Percentiles rank a stretch among this genome's conserved stretches.
Evolutionary conservation across 1,140 invertebrate genomes (phyloP).

Genomic region (Scaptomyza hsui): DNA sequence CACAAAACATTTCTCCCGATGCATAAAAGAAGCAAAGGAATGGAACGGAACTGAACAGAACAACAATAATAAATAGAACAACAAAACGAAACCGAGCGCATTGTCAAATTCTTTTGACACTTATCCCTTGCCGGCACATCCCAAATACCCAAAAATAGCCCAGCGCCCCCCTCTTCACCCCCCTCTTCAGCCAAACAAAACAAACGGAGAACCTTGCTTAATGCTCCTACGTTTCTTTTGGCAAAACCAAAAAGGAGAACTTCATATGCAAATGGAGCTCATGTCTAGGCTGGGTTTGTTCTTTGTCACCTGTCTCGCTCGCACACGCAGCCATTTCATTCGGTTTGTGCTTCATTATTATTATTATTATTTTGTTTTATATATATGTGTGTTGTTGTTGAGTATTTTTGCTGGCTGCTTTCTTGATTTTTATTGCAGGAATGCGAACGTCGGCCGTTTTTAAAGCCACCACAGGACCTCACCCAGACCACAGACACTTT

Average conservation of each 20-base stretch:
- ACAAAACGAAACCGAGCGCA: constrained; percentile 54
- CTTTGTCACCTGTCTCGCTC: constrained; percentile 71
- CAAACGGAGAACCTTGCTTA: constrained; percentile 32
- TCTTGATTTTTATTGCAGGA: constrained; percentile 81
- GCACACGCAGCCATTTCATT: constrained; percentile 45
- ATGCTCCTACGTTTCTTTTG: neutral
- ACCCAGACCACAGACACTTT: constrained; percentile 31
- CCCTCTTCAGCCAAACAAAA: neutral
- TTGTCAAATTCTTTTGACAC: constrained; percentile 82
- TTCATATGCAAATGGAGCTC: constrained; percentile 63
- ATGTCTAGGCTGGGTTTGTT: constrained; percentile 46
- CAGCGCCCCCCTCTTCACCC: neutral
- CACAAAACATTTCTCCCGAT: constrained; percentile 62
- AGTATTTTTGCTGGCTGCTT: constrained; percentile 61
- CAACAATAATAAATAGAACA: constrained; percentile 40
- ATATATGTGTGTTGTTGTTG: constrained; percentile 39
- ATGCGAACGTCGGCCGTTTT: constrained; percentile 80
- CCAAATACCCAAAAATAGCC: neutral
- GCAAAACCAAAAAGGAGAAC: constrained; percentile 17
- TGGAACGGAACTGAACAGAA: constrained; percentile 21
- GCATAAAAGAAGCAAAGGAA: constrained; percentile 60
- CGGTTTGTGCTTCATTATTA: constrained; percentile 64
- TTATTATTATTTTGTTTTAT: constrained; percentile 80
- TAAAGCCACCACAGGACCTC: constrained; percentile 66
- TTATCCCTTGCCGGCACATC: constrained; percentile 63